A percentile compares a stretch with the other conserved stretches of the same genome.
phyloP scores from a whole-genome alignment of 2,113 vertebrate genomes.

The Cebidichthys violaceus region DNA sequence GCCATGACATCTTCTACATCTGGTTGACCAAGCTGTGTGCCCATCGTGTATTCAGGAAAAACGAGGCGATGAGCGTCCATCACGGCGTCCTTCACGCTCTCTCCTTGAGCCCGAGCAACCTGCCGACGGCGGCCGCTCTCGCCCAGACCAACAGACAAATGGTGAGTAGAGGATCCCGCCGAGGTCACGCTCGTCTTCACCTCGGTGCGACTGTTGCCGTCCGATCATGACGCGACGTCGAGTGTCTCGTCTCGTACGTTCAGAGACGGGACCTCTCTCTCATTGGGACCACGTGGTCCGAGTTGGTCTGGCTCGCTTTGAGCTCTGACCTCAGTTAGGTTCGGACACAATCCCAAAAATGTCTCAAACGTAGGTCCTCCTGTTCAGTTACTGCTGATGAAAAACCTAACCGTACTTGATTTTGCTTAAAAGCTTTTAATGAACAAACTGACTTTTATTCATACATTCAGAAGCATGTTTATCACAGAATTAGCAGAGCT shows the following conservation, averaged over 20 bases:
- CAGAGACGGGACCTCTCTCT: no score
- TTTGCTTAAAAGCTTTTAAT: neutral
- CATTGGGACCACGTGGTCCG: no score
- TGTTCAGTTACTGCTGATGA: neutral
- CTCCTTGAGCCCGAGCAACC: conserved; percentile 46
- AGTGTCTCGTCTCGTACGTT: no score
- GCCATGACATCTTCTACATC: conserved; percentile 88
- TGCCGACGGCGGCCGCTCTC: conserved; percentile 64
- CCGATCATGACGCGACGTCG: no score
- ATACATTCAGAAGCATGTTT: no score
- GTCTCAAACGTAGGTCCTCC: no score
- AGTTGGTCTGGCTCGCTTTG: no score
- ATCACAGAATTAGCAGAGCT: neutral
- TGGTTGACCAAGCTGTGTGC: conserved; percentile 92
- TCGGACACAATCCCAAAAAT: neutral
- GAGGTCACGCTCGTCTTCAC: no score
- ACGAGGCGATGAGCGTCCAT: conserved; percentile 81
- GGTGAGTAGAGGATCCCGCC: conserved; percentile 64
- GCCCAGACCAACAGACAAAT: conserved; percentile 65
- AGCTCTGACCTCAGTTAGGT: no score
- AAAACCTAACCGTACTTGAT: neutral
- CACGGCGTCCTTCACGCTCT: conserved; percentile 80
- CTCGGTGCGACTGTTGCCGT: no score
- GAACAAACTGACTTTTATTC: neutral
- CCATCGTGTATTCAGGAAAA: conserved; percentile 87